Base-by-base conservation (phyloP, 2,797 vertebrate genomes). In the Sebastes nivosus region DNA sequence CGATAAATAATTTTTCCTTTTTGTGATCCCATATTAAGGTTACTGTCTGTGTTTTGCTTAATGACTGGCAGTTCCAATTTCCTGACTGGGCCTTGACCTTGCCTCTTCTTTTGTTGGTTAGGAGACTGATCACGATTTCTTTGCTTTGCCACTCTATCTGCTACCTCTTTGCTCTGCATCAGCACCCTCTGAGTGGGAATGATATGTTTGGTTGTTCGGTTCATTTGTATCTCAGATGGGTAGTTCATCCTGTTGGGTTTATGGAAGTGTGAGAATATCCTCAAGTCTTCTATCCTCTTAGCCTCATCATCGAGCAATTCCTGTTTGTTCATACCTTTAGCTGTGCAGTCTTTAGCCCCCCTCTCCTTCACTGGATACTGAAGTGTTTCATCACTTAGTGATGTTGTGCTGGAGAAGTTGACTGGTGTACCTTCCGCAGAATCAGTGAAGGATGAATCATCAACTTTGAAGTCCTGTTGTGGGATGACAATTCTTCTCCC, bases 341-440 rank as follows among this genome's bases (percentile, higher is more conserved):
- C 91, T 0, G 83, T 89, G 82, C 95, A 94, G 1, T 90, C 93
- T 72, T 89, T 95, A 0, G 80, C 92, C 4, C 95, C 94, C 4
- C 89, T 93, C 5, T 96, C 96, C 69, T 93, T 94, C 0, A 94
- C 80, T 0, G 96, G 95, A 75, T 97, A 97, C 68, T 97, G 97
- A 76, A 99, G 95, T 1, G 98, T 99, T 91, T 99, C 97, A 0
- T 99, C 97, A 2, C 98, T 99, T 61, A 99, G 93, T 0, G 98
- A 99, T 65, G 98, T 97, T 0, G 97, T 95, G 14, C 97, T 98
- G 76, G 98, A 99, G 93, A 98, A 97, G 89, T 98, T 97, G 42
- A 96, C 96, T 0, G 97, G 96, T 0, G 98, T 99, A 14, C 97
- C 97, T 12, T 99, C 98, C 0, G 97, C 96, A 0, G 98, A 99